Evolutionary conservation across 1,140 invertebrate genomes (phyloP), one percentile per base, ranked within the genome.

Genomic region (Geopemphigus sp.): DNA sequence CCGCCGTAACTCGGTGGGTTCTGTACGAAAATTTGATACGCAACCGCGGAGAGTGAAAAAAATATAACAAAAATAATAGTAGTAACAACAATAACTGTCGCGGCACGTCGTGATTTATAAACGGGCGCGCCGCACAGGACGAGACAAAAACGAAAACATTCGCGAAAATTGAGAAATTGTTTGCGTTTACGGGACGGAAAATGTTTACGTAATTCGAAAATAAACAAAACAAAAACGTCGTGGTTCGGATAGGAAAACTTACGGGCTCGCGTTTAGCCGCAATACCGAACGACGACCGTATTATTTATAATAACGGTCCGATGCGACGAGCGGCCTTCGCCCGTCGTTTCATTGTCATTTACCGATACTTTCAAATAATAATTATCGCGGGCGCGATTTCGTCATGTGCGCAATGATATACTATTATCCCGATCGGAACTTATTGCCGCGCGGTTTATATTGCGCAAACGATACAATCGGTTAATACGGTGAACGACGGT

Each of bases 141-240:
- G n/a, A 68, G 10, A 66, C n/a, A 22, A 68, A 47, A 68, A 68
- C 64, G 64, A 45, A 39, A 47, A 68, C 64, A 14, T 68, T 68
- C 19, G n/a, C 39, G 45, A 45, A 45, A 47, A 68, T 68, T 68
- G 64, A 68, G 45, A 68, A 45, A 68, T 24, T 47, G n/a, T 39
- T 45, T 66, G 32, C 32, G 12, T 66, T 66, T 45, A 45, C 45
- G 32, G n/a, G 24, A 47, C 26, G 22, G 32, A 0, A 22, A 45
- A 68, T 68, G n/a, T 68, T 47, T 22, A 39, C 12, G 29, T 64
- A 64, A 64, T 64, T 17, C 39, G 32, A 12, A 39, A 39, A 39
- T 8, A 39, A 39, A 39, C 32, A 8, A 39, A 4, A 39, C 32
- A 39, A 11, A 45, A 39, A 64, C 29, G 39, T 64, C 39, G n/a